Base-by-base conservation (phyloP, 1,140 invertebrate species). In the Belonocnema kinseyi region DNA sequence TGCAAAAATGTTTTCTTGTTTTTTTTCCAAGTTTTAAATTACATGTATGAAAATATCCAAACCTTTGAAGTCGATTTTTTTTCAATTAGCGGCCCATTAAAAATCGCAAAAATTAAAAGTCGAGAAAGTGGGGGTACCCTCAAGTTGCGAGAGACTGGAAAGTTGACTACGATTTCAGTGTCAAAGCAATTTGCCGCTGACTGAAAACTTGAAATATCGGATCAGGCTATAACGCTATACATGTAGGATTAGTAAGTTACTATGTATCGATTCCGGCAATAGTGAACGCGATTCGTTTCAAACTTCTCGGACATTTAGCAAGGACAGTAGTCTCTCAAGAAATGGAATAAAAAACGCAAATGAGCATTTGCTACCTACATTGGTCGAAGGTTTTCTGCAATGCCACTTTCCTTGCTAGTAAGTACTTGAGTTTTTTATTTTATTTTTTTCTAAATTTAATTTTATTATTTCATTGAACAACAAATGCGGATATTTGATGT, bases 311-410 rank as follows among this genome's bases (percentile, higher is more conserved):
- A 46, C 14, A 80, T 46, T 46, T 0, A 17, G 74, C 74, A 78
- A 82, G 77, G 78, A 51, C 75, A 74, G 61, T 73, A 77, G 77
- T 74, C 56, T 78, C 70, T 74, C 76, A 76, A 73, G 72, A 54
- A 14, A 51, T 13, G 52, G 19, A 76, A 46, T 77, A 79, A 83
- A 66, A 83, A 80, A 80, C 76, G 79, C 50, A 75, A 82, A 80
- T 66, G 77, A 83, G 52, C 16, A 82, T 77, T 83, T 61, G 21
- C 46, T 13, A 14, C 72, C 46, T 51, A 73, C 76, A 72, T 73
- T 66, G 52, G 7, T 52, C 73, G 83, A 85, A 85, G 80, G 83
- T 80, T 82, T 82, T 81, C 81, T 80, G 78, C 80, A 78, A 80
- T 78, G 77, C 54, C 76, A 78, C 53, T 74, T 77, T 72, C 53